These are phyloP conservation scores for Heliconius hermathena DNA, from an alignment of 1,140 invertebrate species.

Conservation along the genomic window DNA sequence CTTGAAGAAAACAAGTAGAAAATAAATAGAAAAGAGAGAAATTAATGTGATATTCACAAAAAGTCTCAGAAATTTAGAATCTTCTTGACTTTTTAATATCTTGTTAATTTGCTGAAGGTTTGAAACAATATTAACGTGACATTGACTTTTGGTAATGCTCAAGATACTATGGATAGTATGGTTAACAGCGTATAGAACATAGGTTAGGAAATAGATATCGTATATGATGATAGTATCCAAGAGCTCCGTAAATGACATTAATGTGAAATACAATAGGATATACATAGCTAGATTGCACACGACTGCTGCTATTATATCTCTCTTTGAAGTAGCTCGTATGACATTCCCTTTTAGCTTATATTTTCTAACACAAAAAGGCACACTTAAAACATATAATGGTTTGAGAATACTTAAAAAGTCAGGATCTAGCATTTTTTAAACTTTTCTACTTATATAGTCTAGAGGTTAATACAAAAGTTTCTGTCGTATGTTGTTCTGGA, in stretches of 20 bases:
- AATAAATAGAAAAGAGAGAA: background rate
- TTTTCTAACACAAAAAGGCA: slow-evolving; percentile 30
- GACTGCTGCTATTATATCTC: slow-evolving; percentile 16
- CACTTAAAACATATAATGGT: slow-evolving; percentile 30
- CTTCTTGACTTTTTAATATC: slow-evolving; percentile 1
- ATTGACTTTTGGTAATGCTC: slow-evolving; percentile 16
- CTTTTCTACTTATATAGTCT: background rate
- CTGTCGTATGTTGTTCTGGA: background rate
- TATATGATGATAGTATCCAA: slow-evolving; percentile 13
- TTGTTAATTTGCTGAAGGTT: slow-evolving; percentile 29
- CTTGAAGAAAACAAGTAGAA: slow-evolving; percentile 6
- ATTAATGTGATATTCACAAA: slow-evolving; percentile 10
- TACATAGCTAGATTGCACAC: slow-evolving; percentile 25
- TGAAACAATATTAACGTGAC: slow-evolving; percentile 23
- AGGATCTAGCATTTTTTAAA: slow-evolving; percentile 6
- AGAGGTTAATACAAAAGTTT: background rate
- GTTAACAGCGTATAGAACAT: slow-evolving; percentile 23
- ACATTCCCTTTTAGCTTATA: slow-evolving; percentile 23
- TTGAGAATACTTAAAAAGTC: slow-evolving; percentile 25
- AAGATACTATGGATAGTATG: slow-evolving; percentile 26
- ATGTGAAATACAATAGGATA: slow-evolving; percentile 23
- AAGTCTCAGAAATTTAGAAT: slow-evolving; percentile 21
- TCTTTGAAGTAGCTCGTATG: slow-evolving; percentile 16
- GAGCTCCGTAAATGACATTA: slow-evolving; percentile 6
- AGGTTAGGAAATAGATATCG: slow-evolving; percentile 18